Evolutionary conservation across 1,140 invertebrate genomes (phyloP), one percentile per base, ranked within the genome.

Genomic region (Penaeus vannamei): DNA sequence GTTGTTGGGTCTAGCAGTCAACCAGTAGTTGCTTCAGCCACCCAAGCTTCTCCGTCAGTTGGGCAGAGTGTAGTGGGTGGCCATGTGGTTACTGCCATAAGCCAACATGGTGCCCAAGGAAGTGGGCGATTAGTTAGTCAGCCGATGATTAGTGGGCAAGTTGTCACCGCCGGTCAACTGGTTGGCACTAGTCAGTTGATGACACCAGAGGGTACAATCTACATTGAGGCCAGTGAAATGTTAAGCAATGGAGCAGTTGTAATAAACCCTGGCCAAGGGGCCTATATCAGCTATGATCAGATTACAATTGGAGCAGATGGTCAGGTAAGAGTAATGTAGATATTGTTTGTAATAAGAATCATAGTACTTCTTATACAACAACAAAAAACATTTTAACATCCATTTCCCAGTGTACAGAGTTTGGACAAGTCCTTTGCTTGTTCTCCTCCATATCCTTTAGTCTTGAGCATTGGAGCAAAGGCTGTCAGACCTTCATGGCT

Each of bases 191-290:
- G 88, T 80, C 90, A 90, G 59, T 80, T 90, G 60, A 79, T 90
- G 83, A 87, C 81, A 61, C 82, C 82, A 76, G 90, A 90, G 12
- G 90, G 86, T 20, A 62, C 90, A 77, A 87, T 90, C 84, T 90
- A 85, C 36, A 90, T 90, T 84, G 90, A 90, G 61, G 86, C 90
- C 36, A 80, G 86, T 85, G 90, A 90, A 59, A 80, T 90, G 82
- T 42, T 90, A 36, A 88, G 85, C 23, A 88, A 76, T 85, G 86
- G 90, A 14, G 76, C 90, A 60, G 86, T 90, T 19, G 86, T 90
- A 4, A 85, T 90, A 29, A 90, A 85, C 80, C 76, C 90, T 23
- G 82, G 79, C 29, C 90, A 87, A 26, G 82, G 85, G 19, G 84
- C 89, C 72, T 86, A 85, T 66, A 85, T 90, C 60, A 85, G 85